Percentiles rank a stretch among this genome's conserved stretches.
phyloP scores from a whole-genome alignment of 1,140 invertebrate species.

The Brachionus sp. region DNA sequence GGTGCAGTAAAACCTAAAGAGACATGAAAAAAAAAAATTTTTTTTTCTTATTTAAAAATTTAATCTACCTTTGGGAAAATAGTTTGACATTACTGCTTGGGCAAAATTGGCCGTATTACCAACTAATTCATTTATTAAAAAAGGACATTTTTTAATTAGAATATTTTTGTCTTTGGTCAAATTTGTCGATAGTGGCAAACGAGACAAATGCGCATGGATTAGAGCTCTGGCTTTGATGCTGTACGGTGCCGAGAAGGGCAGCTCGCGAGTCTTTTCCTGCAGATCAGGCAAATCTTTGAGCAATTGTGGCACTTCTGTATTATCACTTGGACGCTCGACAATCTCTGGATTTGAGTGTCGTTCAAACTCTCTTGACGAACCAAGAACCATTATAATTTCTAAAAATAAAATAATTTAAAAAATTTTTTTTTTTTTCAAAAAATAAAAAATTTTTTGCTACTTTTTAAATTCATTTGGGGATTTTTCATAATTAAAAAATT shows the following conservation, averaged over 20 bases:
- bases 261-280: conserved; percentile 89
- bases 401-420: conserved; percentile 46
- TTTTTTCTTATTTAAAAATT: neutral
- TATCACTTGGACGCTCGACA: conserved; percentile 84
- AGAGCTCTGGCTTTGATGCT: conserved; percentile 91
- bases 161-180: conserved; percentile 70
- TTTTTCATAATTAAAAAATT: conserved; percentile 59
- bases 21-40: conserved; percentile 50
- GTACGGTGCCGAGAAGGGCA: conserved; percentile 86
- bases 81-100: conserved; percentile 75
- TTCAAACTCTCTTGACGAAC: conserved; percentile 91
- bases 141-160: conserved; percentile 85
- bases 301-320: conserved; percentile 85
- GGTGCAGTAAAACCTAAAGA: conserved; percentile 70
- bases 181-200: conserved; percentile 75
- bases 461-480: conserved; percentile 38
- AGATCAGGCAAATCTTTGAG: conserved; percentile 81
- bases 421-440: neutral
- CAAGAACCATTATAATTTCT: conserved; percentile 89
- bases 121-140: conserved; percentile 96
- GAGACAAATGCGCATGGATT: conserved; percentile 84
- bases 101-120: conserved; percentile 89
- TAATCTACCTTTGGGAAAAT: conserved; percentile 68
- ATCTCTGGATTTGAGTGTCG: conserved; percentile 88
- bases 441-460: neutral